These are phyloP conservation scores for Apeira syringaria DNA, from an alignment of 2,888 invertebrate genomes.

Conservation along the genomic window DNA sequence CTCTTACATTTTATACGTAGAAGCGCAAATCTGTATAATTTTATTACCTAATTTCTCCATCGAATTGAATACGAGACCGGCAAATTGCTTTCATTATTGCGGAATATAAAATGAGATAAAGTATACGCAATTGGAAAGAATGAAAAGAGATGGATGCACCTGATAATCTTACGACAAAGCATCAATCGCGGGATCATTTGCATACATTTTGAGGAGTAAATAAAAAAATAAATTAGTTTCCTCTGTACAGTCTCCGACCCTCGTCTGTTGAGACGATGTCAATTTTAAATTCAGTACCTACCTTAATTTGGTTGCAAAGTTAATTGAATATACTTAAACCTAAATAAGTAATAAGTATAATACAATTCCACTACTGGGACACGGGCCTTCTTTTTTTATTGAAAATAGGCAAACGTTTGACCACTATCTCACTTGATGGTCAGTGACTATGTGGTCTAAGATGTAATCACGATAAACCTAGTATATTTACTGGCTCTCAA, in stretches of 20 bases:
- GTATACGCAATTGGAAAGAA: conserved; percentile 6
- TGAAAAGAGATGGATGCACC: conserved; percentile 19
- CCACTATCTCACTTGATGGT: too few species aligned
- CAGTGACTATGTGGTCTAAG: too few species aligned
- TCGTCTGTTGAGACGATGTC: conserved; percentile 1
- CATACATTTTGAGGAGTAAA: conserved; percentile 50
- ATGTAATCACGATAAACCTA: too few species aligned
- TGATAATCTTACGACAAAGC: conserved; percentile 41
- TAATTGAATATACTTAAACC: too few species aligned
- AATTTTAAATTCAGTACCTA: conserved; percentile 12
- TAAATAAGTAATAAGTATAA: too few species aligned
- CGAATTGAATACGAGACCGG: conserved; percentile 49
- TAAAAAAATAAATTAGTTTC: conserved; percentile 40
- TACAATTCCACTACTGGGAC: too few species aligned
- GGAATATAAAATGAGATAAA: conserved; percentile 11
- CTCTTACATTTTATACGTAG: conserved; percentile 54
- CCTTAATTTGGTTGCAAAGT: too few species aligned
- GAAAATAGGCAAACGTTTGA: too few species aligned
- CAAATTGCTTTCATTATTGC: conserved; percentile 50
- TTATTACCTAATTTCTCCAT: conserved; percentile 63
- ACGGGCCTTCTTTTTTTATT: too few species aligned
- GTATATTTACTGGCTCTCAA: too few species aligned
- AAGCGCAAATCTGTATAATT: conserved; percentile 73
- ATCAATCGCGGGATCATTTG: conserved; percentile 46
- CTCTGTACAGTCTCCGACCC: conserved; percentile 8